Conservation (phyloP, 2,113 vertebrate species). For the Saimiri boliviensis region DNA sequence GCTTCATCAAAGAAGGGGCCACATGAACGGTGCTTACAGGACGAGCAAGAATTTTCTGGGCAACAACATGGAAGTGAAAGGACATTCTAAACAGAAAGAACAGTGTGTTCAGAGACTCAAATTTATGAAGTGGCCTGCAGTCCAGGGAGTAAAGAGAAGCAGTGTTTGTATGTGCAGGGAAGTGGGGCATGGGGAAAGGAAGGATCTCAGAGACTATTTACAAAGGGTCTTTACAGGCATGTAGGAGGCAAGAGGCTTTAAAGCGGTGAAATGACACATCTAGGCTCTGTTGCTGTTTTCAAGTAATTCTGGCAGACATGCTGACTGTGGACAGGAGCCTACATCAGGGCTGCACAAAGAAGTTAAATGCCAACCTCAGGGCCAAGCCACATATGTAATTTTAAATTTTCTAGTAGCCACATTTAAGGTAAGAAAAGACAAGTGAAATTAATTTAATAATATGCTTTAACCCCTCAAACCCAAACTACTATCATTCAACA, state of each 20-base stretch:
- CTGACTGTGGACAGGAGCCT: not conserved
- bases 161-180: not conserved
- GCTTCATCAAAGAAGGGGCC: not conserved
- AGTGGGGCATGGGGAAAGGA: not conserved
- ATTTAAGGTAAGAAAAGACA: not conserved
- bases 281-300: not conserved
- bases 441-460: slow-evolving; percentile 48
- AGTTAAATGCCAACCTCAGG: not conserved
- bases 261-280: not conserved
- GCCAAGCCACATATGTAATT: slow-evolving; percentile 19
- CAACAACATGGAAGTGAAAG: not conserved
- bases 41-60: not conserved
- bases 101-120: not conserved
- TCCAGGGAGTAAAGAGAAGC: not conserved
- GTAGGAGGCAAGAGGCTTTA: not conserved
- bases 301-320: not conserved
- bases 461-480: not conserved
- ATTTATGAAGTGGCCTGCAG: not conserved
- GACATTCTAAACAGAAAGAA: not conserved
- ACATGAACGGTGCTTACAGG: not conserved
- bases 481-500: not conserved
- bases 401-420: slow-evolving; percentile 1
- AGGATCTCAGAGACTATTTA: not conserved
- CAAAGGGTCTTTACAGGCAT: not conserved
- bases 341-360: not conserved